Conservation (phyloP, 2,797 vertebrate species). For the Vireo griseus region DNA sequence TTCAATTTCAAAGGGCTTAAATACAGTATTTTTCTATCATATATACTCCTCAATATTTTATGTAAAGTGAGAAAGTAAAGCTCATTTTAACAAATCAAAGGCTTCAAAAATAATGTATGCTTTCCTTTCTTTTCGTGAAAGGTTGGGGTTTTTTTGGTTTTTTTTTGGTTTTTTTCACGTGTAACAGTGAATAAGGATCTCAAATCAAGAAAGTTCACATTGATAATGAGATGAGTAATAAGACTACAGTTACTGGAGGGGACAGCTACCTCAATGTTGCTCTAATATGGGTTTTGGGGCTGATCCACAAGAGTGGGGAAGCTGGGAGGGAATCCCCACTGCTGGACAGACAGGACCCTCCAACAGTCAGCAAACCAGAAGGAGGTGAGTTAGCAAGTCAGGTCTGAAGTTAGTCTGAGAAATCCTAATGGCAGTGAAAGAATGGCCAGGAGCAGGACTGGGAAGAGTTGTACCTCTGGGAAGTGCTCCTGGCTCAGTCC, state of each 20-base stretch:
- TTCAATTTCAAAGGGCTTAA: not conserved
- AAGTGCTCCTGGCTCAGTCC: not conserved
- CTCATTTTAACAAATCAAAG: not conserved
- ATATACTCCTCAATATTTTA: not conserved
- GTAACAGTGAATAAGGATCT: not conserved
- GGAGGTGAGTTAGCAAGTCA: not conserved
- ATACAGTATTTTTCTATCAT: not conserved
- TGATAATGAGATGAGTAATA: not conserved
- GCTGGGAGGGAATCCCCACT: rapidly evolving
- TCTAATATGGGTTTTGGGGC: not conserved
- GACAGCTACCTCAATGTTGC: not conserved
- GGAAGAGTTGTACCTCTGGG: not conserved
- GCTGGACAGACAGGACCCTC: not conserved
- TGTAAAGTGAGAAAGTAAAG: not conserved
- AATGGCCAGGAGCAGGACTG: not conserved
- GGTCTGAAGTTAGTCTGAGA: not conserved
- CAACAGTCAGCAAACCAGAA: not conserved
- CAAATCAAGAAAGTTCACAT: not conserved
- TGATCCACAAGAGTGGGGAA: not conserved
- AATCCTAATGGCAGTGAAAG: not conserved
- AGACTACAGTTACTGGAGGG: not conserved
- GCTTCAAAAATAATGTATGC: not conserved
- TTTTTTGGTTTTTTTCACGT: not conserved
- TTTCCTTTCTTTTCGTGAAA: not conserved
- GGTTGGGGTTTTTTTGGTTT: not conserved